Percentiles rank a stretch among this genome's conserved stretches.
phyloP scores from a whole-genome alignment of 1,140 invertebrate species.

The Thaumatotibia leucotreta region DNA sequence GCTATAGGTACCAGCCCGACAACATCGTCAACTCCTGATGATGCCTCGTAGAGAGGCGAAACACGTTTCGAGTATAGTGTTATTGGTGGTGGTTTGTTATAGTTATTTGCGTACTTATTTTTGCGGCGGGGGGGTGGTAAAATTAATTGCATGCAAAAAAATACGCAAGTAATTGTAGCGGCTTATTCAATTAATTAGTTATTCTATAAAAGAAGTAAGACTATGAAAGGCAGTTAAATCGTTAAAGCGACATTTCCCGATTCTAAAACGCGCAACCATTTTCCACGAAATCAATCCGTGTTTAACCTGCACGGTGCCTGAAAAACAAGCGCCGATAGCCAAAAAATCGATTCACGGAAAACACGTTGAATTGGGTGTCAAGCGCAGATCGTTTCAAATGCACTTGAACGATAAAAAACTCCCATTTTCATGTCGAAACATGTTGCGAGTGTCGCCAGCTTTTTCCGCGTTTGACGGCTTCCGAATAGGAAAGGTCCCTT shows the following conservation, averaged over 20 bases:
- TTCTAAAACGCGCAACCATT: background rate
- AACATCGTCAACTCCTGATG: too few species aligned
- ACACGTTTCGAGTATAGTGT: too few species aligned
- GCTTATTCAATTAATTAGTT: too few species aligned
- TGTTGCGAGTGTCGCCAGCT: background rate
- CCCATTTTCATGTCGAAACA: slow-evolving; percentile 10
- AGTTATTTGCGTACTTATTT: too few species aligned
- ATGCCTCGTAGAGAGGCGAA: too few species aligned
- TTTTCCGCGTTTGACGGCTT: background rate
- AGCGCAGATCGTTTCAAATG: slow-evolving; percentile 14
- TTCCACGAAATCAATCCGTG: background rate
- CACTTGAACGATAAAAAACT: slow-evolving; percentile 14
- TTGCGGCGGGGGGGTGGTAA: too few species aligned
- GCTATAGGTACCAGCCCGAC: too few species aligned
- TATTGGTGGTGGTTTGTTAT: too few species aligned
- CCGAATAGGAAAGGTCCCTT: slow-evolving; percentile 2
- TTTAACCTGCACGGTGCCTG: background rate
- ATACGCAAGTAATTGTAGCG: too few species aligned
- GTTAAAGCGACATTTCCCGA: background rate
- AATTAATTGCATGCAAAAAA: too few species aligned
- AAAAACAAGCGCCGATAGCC: background rate
- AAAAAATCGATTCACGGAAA: background rate
- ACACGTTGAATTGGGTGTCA: slow-evolving; percentile 14
- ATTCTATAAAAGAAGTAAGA: too few species aligned
- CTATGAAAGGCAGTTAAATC: too few species aligned